Base-by-base conservation (phyloP, 2,797 vertebrate species). In the Rousettus madagascariensis region DNA sequence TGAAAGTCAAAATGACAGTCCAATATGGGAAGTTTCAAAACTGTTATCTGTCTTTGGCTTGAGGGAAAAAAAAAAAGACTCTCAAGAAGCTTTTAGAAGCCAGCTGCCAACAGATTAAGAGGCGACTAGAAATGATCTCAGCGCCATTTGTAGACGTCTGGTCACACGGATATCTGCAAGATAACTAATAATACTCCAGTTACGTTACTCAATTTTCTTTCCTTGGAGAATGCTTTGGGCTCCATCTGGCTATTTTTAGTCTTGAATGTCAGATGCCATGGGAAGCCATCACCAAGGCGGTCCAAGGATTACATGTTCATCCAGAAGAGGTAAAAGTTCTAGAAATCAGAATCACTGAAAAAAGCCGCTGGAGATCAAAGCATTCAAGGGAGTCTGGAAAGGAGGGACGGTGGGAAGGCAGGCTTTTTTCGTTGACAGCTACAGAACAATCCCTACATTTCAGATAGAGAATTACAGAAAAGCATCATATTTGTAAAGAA, bases 111-210 rank as follows among this genome's bases (percentile, higher is more conserved):
- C 30, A 97, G 97, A 96, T 78, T 94, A 94, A 82, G 30, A 69
- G 71, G 89, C 59, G 41, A 79, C 89, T 72, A 90, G 92, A 87
- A 86, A 71, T 94, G 94, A 98, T 86, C 93, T 98, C 95, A 97
- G 77, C 3, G 1, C 79, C 93, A n/a, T 96, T 95, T 92, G 94
- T 55, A 90, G 97, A 96, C 65, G 41, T 93, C 80, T 95, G 59
- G 97, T 97, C 97, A 97, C 87, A 94, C 22, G 91, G 79, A 38
- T 97, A 94, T 98, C 92, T 95, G 86, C n/a, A 87, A 97, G 97
- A 97, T 86, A 98, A 97, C 96, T 94, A 94, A 88, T 86, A 96
- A 96, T 98, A 94, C 95, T 93, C 94, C 63, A 61, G 65, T 94
- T 95, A 95, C 38, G 12, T 91, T 80, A 82, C 77, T 94, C 88